Conservation (phyloP, 2,113 vertebrate species). For the Cinclus mexicanus region DNA sequence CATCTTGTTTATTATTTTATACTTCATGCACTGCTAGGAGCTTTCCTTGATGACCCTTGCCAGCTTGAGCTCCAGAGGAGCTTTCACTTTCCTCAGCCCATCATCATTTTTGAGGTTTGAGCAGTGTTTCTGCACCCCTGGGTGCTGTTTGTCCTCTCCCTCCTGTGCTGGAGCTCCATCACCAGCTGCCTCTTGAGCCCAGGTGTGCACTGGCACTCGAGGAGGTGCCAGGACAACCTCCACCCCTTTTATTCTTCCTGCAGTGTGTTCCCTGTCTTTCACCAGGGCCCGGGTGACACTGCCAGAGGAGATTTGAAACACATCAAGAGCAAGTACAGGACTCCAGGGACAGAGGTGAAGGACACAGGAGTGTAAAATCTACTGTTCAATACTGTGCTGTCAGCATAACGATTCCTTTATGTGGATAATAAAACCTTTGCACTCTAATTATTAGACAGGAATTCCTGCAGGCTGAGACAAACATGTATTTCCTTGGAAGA, state of each 20-base stretch:
- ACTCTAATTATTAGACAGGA: background rate
- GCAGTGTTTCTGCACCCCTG: background rate
- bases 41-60: background rate
- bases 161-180: background rate
- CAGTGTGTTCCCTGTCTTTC: background rate
- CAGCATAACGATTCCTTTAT: background rate
- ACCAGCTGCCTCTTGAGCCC: background rate
- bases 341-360: background rate
- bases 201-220: fast-evolving
- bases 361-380: background rate
- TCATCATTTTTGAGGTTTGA: background rate
- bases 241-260: background rate
- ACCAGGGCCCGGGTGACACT: background rate
- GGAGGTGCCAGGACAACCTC: background rate
- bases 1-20: background rate
- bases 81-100: background rate
- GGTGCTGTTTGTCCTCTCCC: background rate
- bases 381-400: background rate
- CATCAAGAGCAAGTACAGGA: background rate
- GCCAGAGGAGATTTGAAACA: background rate
- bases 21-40: background rate
- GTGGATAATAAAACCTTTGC: background rate
- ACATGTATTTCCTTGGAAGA: background rate
- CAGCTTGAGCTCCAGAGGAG: background rate
- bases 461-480: background rate